These are phyloP conservation scores for Hemicrepidius hirtus DNA, from an alignment of 2,888 invertebrate species.

Conservation along the genomic window DNA sequence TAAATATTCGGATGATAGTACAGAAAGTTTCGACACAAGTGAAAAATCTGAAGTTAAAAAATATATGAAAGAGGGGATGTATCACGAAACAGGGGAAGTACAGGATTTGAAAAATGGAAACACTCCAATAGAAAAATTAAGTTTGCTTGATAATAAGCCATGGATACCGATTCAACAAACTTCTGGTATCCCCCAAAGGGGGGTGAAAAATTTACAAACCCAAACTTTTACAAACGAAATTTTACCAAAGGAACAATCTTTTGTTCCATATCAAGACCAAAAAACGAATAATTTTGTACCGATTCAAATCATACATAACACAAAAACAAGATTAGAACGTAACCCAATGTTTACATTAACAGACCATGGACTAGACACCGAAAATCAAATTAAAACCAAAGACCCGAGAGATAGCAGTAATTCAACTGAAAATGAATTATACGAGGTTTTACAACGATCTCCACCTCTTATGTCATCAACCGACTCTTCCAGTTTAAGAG, in stretches of 20 bases:
- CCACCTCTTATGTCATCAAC: not conserved
- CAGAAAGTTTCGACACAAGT: conserved; percentile 7
- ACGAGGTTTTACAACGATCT: not conserved
- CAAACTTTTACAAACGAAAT: conserved; percentile 45
- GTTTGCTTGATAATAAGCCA: conserved; percentile 66
- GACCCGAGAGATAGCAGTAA: conserved; percentile 19
- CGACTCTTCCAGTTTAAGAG: conserved; percentile 31
- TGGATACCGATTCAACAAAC: conserved; percentile 61
- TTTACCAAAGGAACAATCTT: conserved; percentile 13
- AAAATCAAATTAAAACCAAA: conserved; percentile 3
- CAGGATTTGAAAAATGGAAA: not conserved
- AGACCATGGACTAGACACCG: not conserved
- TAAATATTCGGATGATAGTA: conserved; percentile 70
- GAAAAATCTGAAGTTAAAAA: not conserved
- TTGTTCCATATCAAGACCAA: not conserved
- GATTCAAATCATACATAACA: not conserved
- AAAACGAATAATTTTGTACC: conserved; percentile 6
- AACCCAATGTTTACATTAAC: conserved; percentile 31
- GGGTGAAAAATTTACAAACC: conserved; percentile 6
- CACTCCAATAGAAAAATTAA: not conserved
- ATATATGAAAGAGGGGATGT: not conserved
- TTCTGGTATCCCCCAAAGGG: no score
- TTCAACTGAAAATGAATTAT: conserved; percentile 29
- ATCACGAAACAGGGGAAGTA: no score
- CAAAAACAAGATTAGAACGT: conserved; percentile 7